Base-by-base conservation (phyloP, 2,888 invertebrate genomes). In the Thymelicus lineola region DNA sequence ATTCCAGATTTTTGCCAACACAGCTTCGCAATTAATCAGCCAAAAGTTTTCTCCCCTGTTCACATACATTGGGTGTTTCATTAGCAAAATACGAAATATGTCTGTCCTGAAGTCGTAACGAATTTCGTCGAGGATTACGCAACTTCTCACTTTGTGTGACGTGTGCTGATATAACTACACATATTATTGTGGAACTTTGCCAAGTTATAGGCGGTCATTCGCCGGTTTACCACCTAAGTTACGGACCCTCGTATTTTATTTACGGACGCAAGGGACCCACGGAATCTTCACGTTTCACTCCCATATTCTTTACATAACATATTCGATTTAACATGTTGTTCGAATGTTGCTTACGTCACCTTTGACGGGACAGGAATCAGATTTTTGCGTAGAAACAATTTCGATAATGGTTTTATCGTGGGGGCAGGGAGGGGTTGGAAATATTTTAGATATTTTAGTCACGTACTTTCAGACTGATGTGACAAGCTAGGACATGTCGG, bases 71-170 rank as follows among this genome's bases (percentile, higher is more conserved):
- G 64, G 64, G 70, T 70, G 70, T 70, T 70, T 70, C 70, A 70
- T 70, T 70, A 70, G 70, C 64, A 64, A 64, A 69, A 70, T 70
- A 70, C 70, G 59, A 64, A 70, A 70, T 70, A 70, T 70, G 70
- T 14, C 42, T 59, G 70, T 70, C 70, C 69, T 69, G 82, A 83
- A 82, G 80, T 72, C 66, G 66, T 73, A 73, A 73, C 66, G 66
- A 72, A 74, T 71, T 72, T 72, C 50, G 70, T 71, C 57, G 53
- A 53, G 70, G 72, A 73, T 74, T 75, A 73, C 70, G 71, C 73
- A 76, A 76, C 76, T 76, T 76, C 72, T 66, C 74, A 75, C 76
- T 76, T 73, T 71, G 73, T 70, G 70, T 71, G 72, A 75, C 71
- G 71, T 74, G 73, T 69, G 6, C 35, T 50, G 48, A 66, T 60